Conservation (phyloP, 2,888 invertebrate genomes). For the Agrotis exclamationis region DNA sequence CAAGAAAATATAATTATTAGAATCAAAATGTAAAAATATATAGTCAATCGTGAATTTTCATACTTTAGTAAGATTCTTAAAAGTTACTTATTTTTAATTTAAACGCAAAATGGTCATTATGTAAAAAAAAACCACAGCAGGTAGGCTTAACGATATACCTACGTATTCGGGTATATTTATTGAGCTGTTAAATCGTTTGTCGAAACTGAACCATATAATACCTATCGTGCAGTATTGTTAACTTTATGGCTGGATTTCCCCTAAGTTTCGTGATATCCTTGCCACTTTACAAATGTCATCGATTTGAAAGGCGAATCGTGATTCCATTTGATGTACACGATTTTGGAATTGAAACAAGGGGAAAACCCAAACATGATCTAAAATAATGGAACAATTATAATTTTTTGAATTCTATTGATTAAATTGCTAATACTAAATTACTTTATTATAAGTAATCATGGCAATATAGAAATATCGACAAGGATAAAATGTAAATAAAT, state of each 20-base stretch:
- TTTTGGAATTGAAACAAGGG: constrained; percentile 81
- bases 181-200: constrained; percentile 35
- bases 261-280: constrained; percentile 84
- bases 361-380: constrained; percentile 71
- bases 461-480: too few relatives aligned
- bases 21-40: background rate
- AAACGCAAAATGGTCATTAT: background rate
- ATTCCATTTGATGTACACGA: constrained; percentile 77
- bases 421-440: background rate
- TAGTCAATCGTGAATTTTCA: background rate
- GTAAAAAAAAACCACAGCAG: background rate
- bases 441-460: too few relatives aligned
- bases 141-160: background rate
- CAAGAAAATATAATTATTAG: constrained; percentile 69
- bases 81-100: background rate
- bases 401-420: background rate
- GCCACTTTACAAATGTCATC: constrained; percentile 85
- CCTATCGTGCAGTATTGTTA: constrained; percentile 68
- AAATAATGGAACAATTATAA: constrained; percentile 33
- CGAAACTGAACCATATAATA: constrained; percentile 69
- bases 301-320: constrained; percentile 89
- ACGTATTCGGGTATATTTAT: constrained; percentile 2
- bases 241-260: constrained; percentile 85
- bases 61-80: background rate
- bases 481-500: background rate